phyloP scores from a whole-genome alignment of 2,113 vertebrate species.

The Gambusia holbrooki region DNA sequence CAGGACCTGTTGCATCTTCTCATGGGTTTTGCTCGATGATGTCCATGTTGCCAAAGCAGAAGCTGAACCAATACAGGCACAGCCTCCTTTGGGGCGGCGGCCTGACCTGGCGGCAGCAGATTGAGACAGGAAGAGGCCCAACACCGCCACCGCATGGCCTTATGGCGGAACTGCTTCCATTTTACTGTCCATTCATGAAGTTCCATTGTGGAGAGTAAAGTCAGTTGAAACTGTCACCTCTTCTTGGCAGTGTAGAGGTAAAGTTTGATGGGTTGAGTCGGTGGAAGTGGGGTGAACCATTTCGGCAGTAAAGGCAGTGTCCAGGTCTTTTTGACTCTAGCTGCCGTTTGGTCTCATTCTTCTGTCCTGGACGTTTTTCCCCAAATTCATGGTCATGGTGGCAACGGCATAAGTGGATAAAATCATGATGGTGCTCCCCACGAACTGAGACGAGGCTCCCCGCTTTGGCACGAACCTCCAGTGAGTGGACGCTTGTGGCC shows the following conservation, averaged over 20 bases:
- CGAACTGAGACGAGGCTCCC: conserved; percentile 66
- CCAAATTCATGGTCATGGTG: conserved; percentile 61
- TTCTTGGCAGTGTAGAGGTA: background rate
- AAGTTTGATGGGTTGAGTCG: background rate
- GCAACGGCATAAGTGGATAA: conserved; percentile 59
- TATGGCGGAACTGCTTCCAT: conserved; percentile 35
- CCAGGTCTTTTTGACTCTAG: conserved; percentile 23
- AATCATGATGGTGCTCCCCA: conserved; percentile 66
- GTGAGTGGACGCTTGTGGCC: background rate
- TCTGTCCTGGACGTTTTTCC: conserved; percentile 55
- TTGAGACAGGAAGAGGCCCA: conserved; percentile 21
- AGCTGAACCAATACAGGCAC: background rate
- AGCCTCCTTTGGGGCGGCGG: background rate
- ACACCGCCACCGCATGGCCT: conserved; percentile 64
- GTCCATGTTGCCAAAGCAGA: background rate
- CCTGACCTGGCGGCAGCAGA: background rate
- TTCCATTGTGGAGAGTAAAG: too few relatives aligned
- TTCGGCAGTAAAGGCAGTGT: conserved; percentile 1
- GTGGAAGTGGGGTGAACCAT: background rate
- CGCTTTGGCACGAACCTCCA: conserved; percentile 29
- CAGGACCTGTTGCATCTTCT: background rate
- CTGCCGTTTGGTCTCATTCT: conserved; percentile 35
- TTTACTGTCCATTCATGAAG: background rate
- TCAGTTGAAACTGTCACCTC: background rate
- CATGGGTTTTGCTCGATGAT: background rate